Conservation (phyloP, 2,113 vertebrate genomes). For the Micronisus gabar region DNA sequence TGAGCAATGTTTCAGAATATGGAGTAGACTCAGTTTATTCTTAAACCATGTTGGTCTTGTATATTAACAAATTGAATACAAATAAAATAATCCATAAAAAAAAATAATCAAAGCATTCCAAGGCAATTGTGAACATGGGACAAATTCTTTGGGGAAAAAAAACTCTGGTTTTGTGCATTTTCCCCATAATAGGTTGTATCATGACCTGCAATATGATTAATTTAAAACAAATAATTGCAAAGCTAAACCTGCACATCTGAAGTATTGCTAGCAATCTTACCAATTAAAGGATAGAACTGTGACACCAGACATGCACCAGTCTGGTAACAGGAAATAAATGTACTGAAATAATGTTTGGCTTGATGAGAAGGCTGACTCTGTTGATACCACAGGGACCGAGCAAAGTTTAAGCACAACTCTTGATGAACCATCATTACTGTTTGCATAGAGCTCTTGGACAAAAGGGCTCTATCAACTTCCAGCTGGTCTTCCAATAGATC, state of each 20-base stretch:
- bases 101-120: background rate
- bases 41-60: background rate
- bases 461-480: slow-evolving; percentile 26
- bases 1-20: background rate
- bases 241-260: background rate
- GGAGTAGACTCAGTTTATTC: background rate
- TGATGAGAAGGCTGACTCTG: slow-evolving; percentile 66
- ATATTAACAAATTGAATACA: background rate
- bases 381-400: slow-evolving; percentile 88
- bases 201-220: background rate
- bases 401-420: slow-evolving; percentile 81
- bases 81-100: background rate
- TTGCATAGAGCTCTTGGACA: slow-evolving; percentile 81
- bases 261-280: slow-evolving; percentile 67
- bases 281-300: slow-evolving; percentile 87
- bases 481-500: slow-evolving; percentile 46
- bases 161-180: background rate
- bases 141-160: background rate
- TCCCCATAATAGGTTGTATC: background rate
- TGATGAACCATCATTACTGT: slow-evolving; percentile 84
- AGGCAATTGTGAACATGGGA: background rate
- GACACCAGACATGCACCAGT: slow-evolving; percentile 86
- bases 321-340: slow-evolving; percentile 90
- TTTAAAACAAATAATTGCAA: background rate
- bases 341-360: slow-evolving; percentile 79